These are phyloP conservation scores for Nasonovia ribisnigri DNA, from an alignment of 2,888 invertebrate genomes.

Conservation along the genomic window DNA sequence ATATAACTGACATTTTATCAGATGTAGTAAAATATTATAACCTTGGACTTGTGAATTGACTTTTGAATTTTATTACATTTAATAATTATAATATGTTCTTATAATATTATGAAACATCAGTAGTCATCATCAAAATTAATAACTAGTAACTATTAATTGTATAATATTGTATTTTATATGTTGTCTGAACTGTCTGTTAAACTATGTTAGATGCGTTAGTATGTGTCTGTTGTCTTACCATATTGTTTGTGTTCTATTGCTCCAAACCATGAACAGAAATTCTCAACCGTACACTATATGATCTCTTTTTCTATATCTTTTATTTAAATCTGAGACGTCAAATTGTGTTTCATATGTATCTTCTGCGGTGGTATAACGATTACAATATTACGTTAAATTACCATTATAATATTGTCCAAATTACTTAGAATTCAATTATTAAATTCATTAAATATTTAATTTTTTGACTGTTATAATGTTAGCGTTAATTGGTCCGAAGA, in stretches of 20 bases:
- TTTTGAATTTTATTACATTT: not conserved
- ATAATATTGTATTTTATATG: not conserved
- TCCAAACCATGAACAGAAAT: not conserved
- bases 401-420: not conserved
- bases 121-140: not conserved
- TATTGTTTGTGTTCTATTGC: not conserved
- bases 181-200: not conserved
- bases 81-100: not conserved
- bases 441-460: not conserved
- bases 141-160: not conserved
- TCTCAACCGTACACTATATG: not conserved
- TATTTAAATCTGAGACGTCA: not conserved
- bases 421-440: not conserved
- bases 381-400: not conserved
- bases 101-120: not conserved
- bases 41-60: not conserved
- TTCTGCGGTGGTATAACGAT: not conserved
- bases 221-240: not conserved
- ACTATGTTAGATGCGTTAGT: not conserved
- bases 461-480: not conserved
- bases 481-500: not conserved
- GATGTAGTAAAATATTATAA: not conserved
- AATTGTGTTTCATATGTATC: not conserved
- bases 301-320: not conserved
- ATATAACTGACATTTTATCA: not conserved